These are phyloP conservation scores for Dendrolimus kikuchii DNA, from an alignment of 1,140 invertebrate species.

Conservation along the genomic window DNA sequence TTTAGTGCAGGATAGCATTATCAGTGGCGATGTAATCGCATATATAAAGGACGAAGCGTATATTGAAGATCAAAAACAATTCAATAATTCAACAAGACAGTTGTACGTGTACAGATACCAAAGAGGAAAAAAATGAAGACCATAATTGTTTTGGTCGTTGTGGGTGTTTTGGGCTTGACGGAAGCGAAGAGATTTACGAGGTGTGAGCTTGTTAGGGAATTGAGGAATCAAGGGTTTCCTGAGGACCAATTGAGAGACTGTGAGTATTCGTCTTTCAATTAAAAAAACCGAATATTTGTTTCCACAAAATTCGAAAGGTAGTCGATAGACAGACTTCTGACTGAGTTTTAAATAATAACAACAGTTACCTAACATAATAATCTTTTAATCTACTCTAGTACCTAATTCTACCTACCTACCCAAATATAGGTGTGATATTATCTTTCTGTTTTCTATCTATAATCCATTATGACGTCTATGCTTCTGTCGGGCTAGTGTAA, in stretches of 20 bases:
- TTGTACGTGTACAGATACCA: background rate
- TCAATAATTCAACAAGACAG: too few relatives aligned
- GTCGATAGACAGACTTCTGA: too few relatives aligned
- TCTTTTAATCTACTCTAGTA: too few relatives aligned
- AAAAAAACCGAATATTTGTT: too few relatives aligned
- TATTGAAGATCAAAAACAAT: background rate
- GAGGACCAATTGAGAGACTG: constrained; percentile 36
- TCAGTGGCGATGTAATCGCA: background rate
- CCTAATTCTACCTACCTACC: too few relatives aligned
- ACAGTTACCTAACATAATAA: too few relatives aligned
- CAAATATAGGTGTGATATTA: too few relatives aligned
- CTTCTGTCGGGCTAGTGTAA: too few relatives aligned
- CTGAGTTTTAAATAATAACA: too few relatives aligned
- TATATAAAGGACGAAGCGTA: constrained; percentile 1
- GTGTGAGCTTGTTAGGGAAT: constrained; percentile 32
- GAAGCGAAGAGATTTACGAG: constrained; percentile 26
- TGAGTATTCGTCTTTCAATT: constrained; percentile 17
- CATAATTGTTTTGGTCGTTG: background rate
- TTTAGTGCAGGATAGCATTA: constrained; percentile 1
- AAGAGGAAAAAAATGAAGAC: background rate
- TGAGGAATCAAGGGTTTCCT: constrained; percentile 41
- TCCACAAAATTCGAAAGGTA: too few relatives aligned
- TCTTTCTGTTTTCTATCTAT: too few relatives aligned
- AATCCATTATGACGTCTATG: too few relatives aligned
- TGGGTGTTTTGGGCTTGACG: constrained; percentile 1